Base-by-base conservation (phyloP, 2,113 vertebrate species). In the Leucosticte australis region DNA sequence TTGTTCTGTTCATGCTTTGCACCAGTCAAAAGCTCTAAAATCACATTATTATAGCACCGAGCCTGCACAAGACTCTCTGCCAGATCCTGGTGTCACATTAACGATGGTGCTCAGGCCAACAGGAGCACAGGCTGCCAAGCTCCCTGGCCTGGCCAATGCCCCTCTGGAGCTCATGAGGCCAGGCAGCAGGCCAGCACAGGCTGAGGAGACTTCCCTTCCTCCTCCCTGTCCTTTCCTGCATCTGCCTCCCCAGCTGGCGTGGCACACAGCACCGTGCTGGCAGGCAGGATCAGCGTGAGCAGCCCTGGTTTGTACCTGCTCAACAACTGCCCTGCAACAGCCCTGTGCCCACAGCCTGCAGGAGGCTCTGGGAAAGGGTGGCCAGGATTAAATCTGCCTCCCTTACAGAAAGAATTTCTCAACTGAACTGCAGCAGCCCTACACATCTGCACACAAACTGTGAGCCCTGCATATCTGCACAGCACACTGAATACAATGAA, bases 291-390 rank as follows among this genome's bases (percentile, higher is more conserved):
- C 3, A 30, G 39, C 37, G 44, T 0, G 6, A 64, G 73, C 30
- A 50, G 65, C 33, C 11, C 31, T 41, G 17, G 11, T 2, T 22
- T 2, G 31, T 4, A 41, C 15, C 52, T 50, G 60, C 8, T n/a
- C 79, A 15, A 14, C 31, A 59, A 33, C 15, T 27, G 83, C 64
- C 75, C 63, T 16, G 39, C 31, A 14, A 44, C 52, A 27, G 6
- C 9, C 15, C 44, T 4, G 44, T 11, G 62, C 75, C 76, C 28
- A 13, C 31, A 7, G 16, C 0, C 0, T 0, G n/a, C 20, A n/a
- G 59, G 70, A 55, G 46, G 22, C 56, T 50, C 69, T 9, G 8
- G 35, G 9, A 63, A 82, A 69, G 33, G 71, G 5, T 2, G 31
- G 69, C 24, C 14, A n/a, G 22, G 26, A 46, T 41, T 4, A 7